These are phyloP conservation scores for Palloptera scutellata DNA, from an alignment of 2,888 invertebrate species.

Conservation along the genomic window DNA sequence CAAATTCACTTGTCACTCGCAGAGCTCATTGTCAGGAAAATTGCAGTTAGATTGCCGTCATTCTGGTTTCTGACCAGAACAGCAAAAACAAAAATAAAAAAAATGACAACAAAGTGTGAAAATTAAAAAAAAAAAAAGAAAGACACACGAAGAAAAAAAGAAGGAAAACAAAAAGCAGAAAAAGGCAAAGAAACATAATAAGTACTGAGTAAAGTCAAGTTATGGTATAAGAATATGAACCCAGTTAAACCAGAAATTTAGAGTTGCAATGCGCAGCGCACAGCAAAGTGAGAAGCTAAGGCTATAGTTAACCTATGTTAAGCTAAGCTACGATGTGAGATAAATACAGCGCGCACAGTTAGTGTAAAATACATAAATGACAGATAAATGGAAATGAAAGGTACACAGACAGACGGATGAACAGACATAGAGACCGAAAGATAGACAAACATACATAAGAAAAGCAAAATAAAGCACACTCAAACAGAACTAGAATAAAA, in stretches of 20 bases:
- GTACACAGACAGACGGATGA: neutral
- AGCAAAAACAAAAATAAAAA: neutral
- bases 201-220: neutral
- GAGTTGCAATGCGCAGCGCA: constrained; percentile 18
- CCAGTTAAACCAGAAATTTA: constrained; percentile 24
- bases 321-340: too few species aligned
- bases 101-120: neutral
- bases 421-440: neutral
- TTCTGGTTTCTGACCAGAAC: constrained; percentile 4
- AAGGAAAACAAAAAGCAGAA: neutral
- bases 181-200: neutral
- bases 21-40: constrained; percentile 17
- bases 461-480: neutral
- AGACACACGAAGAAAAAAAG: neutral
- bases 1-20: too few species aligned
- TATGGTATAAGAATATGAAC: neutral
- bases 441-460: neutral
- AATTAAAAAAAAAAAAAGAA: neutral
- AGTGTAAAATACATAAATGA: neutral
- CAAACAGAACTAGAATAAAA: constrained; percentile 12
- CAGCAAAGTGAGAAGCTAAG: neutral
- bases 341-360: neutral
- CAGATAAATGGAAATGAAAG: neutral
- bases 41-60: constrained; percentile 16
- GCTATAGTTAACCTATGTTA: too few species aligned